Evolutionary conservation across 2,797 vertebrate genomes (phyloP).

Genomic region (Amblyopsis hoosieri): DNA sequence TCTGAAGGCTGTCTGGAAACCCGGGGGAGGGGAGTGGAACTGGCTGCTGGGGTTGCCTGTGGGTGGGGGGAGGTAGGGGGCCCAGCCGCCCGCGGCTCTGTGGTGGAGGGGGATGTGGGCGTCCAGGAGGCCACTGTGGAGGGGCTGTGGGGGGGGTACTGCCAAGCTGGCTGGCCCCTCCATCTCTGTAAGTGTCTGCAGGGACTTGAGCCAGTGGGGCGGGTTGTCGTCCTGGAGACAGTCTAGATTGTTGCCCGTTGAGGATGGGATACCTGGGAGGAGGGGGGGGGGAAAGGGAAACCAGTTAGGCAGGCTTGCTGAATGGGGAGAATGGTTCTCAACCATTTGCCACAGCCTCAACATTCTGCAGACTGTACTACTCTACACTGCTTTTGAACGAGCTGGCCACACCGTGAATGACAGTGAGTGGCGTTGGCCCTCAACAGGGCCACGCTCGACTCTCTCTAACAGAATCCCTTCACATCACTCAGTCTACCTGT

Average conservation of each 20-base stretch:
- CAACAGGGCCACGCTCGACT: no score
- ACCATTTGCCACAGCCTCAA: not conserved
- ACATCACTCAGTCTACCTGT: slow-evolving; percentile 84
- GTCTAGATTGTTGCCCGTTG: slow-evolving; percentile 95
- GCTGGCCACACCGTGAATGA: no score
- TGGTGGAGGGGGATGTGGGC: slow-evolving; percentile 91
- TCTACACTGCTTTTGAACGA: no score
- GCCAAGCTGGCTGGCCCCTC: slow-evolving; percentile 87
- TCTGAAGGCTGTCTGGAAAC: slow-evolving; percentile 99
- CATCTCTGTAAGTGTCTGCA: slow-evolving; percentile 98
- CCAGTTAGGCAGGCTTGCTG: slow-evolving; percentile 2
- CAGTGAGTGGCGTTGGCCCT: no score
- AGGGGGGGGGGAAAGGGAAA: slow-evolving; percentile 10
- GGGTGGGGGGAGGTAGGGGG: slow-evolving; percentile 86
- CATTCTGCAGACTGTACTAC: no score
- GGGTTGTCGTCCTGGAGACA: slow-evolving; percentile 99
- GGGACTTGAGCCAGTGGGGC: slow-evolving; percentile 99
- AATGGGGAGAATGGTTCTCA: not conserved
- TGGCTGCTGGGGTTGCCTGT: slow-evolving; percentile 89
- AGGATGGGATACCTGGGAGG: slow-evolving; percentile 89
- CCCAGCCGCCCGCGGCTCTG: slow-evolving; percentile 95
- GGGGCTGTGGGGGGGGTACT: slow-evolving; percentile 80
- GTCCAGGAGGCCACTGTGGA: slow-evolving; percentile 80
- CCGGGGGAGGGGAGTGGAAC: slow-evolving; percentile 96
- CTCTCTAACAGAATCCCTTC: not conserved